Conservation (phyloP, 2,888 invertebrate genomes). For the Mellilla xanthometata region DNA sequence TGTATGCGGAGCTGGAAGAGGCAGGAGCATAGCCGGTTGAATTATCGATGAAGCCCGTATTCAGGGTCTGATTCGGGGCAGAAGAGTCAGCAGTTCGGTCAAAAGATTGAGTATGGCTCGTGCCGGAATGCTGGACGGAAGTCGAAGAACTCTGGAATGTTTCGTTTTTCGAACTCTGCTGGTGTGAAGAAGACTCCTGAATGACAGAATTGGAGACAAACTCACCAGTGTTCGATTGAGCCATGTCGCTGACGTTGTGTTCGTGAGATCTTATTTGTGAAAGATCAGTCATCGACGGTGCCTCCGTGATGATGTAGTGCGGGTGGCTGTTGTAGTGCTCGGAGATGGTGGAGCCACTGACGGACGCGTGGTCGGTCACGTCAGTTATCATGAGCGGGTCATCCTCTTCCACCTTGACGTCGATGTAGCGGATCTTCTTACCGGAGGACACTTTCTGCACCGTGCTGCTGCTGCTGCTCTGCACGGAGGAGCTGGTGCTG, state of each 20-base stretch:
- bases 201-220: slow-evolving; percentile 64
- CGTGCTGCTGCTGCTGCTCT: slow-evolving; percentile 68
- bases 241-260: slow-evolving; percentile 71
- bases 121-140: slow-evolving; percentile 65
- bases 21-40: slow-evolving; percentile 45
- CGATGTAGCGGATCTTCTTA: slow-evolving; percentile 77
- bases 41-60: slow-evolving; percentile 72
- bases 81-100: slow-evolving; percentile 66
- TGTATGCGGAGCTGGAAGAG: slow-evolving; percentile 47
- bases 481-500: slow-evolving; percentile 65
- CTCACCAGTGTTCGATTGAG: slow-evolving; percentile 68
- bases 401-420: slow-evolving; percentile 79
- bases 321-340: slow-evolving; percentile 79
- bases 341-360: slow-evolving; percentile 74
- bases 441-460: slow-evolving; percentile 73
- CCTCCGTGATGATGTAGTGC: slow-evolving; percentile 79
- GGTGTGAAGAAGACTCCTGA: slow-evolving; percentile 67
- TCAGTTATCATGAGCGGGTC: slow-evolving; percentile 81
- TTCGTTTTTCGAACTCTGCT: slow-evolving; percentile 69
- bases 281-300: slow-evolving; percentile 72
- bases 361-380: slow-evolving; percentile 71
- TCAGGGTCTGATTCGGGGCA: slow-evolving; percentile 60
- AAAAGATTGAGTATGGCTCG: slow-evolving; percentile 64
- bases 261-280: slow-evolving; percentile 67
- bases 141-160: slow-evolving; percentile 69